Conservation (phyloP, 2,113 vertebrate genomes). For the Panthera uncia region DNA sequence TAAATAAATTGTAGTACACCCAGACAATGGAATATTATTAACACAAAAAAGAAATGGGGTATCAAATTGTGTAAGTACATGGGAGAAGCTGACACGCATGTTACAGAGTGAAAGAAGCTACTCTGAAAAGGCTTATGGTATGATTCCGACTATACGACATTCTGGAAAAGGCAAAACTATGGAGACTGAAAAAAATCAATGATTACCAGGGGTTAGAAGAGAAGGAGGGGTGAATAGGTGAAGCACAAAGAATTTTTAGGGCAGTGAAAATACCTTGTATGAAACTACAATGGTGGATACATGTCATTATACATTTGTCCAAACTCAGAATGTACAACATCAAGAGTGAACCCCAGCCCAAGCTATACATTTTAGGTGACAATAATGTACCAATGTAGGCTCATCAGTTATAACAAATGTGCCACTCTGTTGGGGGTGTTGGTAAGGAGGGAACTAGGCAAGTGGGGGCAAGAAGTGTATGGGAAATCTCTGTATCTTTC, state of each 20-base stretch:
- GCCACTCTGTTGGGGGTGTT: not conserved
- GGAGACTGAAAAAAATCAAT: not conserved
- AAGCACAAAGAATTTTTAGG: not conserved
- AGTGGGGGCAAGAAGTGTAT: accelerated
- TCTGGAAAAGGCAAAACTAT: not conserved
- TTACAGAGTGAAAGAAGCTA: not conserved
- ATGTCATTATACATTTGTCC: not conserved
- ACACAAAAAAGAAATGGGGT: not conserved
- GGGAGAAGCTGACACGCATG: not conserved
- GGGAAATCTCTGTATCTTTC: not conserved
- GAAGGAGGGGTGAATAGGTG: not conserved
- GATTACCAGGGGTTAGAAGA: not conserved
- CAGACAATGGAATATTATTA: not conserved
- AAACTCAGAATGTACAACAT: not conserved
- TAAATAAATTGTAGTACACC: not conserved
- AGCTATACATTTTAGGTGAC: not conserved
- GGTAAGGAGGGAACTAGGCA: not conserved
- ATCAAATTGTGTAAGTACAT: not conserved
- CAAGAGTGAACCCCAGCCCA: not conserved
- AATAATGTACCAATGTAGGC: not conserved
- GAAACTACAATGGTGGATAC: not conserved
- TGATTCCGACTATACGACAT: not conserved
- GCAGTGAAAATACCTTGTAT: not conserved
- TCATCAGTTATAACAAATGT: not conserved
- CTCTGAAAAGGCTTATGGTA: not conserved